Evolutionary conservation across 53 echinoderm and acorn worm species (phyloP).

Genomic region (Apostichopus leukothele): DNA sequence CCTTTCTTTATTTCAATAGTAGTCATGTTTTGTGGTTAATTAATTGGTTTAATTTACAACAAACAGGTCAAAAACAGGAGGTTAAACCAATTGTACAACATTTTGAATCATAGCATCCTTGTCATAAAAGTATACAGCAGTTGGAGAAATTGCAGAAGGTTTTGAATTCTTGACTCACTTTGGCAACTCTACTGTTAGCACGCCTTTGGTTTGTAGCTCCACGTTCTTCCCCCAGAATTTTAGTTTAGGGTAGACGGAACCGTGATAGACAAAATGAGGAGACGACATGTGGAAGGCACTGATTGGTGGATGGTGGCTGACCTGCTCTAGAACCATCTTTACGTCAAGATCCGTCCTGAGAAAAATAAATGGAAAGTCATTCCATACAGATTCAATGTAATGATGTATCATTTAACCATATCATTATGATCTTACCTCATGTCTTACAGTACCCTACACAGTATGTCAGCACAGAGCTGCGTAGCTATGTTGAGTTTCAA

Average conservation of each 20-base stretch:
- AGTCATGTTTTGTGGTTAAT: too few relatives aligned
- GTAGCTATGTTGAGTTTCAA: too few relatives aligned
- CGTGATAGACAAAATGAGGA: slow-evolving; percentile 87
- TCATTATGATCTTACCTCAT: not conserved
- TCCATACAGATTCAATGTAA: not conserved
- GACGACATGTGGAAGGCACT: slow-evolving; percentile 98
- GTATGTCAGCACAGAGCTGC: too few relatives aligned
- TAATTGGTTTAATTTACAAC: too few relatives aligned
- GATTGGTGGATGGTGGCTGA: slow-evolving; percentile 95
- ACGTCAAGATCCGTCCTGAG: slow-evolving; percentile 85
- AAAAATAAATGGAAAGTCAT: not conserved
- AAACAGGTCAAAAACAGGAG: too few relatives aligned
- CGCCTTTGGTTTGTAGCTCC: slow-evolving; percentile 90
- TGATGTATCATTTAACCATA: not conserved
- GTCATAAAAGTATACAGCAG: too few relatives aligned
- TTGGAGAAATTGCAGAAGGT: too few relatives aligned
- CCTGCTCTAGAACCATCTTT: slow-evolving; percentile 90
- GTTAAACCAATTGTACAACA: not conserved
- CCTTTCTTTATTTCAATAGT: too few relatives aligned
- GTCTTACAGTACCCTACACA: not conserved
- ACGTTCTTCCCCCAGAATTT: slow-evolving; percentile 99
- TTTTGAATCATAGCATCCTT: not conserved
- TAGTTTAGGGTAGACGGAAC: slow-evolving; percentile 92
- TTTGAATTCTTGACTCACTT: slow-evolving; percentile 61
- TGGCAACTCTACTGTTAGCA: slow-evolving; percentile 84